Evolutionary conservation across 2,888 invertebrate species (phyloP), one percentile per base, ranked within the genome.

Genomic region (Sphaeridia pumilis): DNA sequence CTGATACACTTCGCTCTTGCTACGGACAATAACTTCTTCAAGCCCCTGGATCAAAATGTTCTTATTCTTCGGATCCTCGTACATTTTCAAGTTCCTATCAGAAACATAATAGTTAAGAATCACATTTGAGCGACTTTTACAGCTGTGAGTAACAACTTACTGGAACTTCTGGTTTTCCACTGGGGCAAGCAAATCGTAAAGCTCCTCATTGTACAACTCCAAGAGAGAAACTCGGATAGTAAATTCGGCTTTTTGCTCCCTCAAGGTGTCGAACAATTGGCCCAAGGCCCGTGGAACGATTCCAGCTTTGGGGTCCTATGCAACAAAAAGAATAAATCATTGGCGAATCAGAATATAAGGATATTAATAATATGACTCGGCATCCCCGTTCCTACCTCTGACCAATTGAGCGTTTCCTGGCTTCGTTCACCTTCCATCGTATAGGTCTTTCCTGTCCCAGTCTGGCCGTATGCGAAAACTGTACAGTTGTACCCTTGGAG

Each of bases 401-500:
- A 44, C 41, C 45, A 52, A n/a, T 45, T 49, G 3, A 45, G n/a
- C 27, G 10, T 1, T 2, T 45, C 75, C 0, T 75, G 71, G 0
- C 74, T 74, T 51, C 78, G 77, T 60, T 80, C 81, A 10, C 93
- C 93, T 60, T 88, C 86, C 94, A 98, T 97, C 0, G 97, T 97
- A 68, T 87, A 93, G 0, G 97, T 98, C 73, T 98, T 98, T 4
- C 97, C 97, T 2, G 53, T 86, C 50, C 88, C 88, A 0, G 88
- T 88, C 72, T 88, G 87, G 3, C 92, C 94, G 73, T 87, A 97
- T 22, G 95, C 95, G 74, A 98, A 97, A 20, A 97, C 89, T 0
- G 97, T 98, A 70, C 95, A 97, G 72, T 95, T 97, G 72, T 94
- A 98, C 0, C 97, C 97, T 24, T 80, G 77, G 22, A 97, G 74